These are phyloP conservation scores for Buceros bicornis DNA, from an alignment of 2,797 vertebrate genomes.

Conservation along the genomic window DNA sequence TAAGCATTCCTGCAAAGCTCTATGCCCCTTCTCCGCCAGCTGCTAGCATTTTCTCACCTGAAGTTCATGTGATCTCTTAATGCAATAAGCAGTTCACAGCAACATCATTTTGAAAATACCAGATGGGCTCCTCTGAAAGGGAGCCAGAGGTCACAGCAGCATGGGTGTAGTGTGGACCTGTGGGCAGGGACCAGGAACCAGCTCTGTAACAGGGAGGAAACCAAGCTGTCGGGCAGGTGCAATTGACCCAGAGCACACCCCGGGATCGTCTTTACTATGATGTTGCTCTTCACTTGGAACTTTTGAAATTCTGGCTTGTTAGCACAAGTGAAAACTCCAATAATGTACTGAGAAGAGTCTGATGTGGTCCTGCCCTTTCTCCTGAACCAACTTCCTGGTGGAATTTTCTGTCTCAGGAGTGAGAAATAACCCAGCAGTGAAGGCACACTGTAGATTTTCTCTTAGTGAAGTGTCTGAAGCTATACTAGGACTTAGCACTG, in stretches of 20 bases:
- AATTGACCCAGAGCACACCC: neutral
- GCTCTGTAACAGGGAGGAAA: neutral
- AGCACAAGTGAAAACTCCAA: neutral
- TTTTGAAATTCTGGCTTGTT: neutral
- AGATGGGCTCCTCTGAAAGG: neutral
- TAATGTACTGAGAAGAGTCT: neutral
- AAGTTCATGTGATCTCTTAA: neutral
- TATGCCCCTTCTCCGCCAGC: neutral
- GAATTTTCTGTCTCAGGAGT: neutral
- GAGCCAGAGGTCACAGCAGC: neutral
- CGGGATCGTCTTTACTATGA: neutral
- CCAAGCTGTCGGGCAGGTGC: neutral
- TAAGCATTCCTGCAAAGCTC: neutral
- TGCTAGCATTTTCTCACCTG: neutral
- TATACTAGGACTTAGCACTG: neutral
- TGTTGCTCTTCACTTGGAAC: neutral
- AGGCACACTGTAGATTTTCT: neutral
- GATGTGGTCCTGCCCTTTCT: neutral
- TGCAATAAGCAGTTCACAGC: neutral
- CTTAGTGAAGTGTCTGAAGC: neutral
- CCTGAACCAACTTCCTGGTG: neutral
- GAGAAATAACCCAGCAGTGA: neutral
- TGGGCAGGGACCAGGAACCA: neutral
- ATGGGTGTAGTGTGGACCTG: accelerated
- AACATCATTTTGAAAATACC: neutral